Evolutionary conservation across 2,113 vertebrate genomes (phyloP).

Genomic region (Petaurus breviceps): DNA sequence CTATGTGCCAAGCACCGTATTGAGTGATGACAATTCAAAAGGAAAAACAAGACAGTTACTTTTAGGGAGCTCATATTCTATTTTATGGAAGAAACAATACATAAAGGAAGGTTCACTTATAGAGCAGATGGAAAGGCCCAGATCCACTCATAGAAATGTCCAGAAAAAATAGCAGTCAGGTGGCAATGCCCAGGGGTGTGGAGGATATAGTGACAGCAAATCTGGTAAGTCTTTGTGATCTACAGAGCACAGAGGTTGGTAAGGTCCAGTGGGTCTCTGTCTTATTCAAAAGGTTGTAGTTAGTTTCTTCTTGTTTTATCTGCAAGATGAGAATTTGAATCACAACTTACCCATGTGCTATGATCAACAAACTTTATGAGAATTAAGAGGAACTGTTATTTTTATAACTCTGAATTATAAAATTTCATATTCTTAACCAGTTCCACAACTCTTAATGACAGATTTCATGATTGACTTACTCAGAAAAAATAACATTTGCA

Average conservation of each 20-base stretch:
- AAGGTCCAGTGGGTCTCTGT: not conserved
- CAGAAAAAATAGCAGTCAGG: not conserved
- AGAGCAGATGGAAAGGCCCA: not conserved
- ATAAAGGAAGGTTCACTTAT: not conserved
- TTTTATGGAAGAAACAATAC: not conserved
- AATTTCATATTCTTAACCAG: not conserved
- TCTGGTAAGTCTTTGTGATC: not conserved
- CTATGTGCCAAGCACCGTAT: not conserved
- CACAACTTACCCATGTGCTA: not conserved
- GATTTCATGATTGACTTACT: not conserved
- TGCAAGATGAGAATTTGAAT: not conserved
- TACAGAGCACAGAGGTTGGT: not conserved
- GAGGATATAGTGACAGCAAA: not conserved
- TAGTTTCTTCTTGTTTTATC: not conserved
- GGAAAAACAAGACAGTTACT: not conserved
- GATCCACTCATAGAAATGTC: not conserved
- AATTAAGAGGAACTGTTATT: not conserved
- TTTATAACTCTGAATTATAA: not conserved
- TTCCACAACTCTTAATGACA: not conserved
- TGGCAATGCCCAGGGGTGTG: not conserved
- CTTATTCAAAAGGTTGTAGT: not conserved
- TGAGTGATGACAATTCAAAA: not conserved
- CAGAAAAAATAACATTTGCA: not conserved
- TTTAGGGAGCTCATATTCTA: not conserved
- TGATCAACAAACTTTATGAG: not conserved